These are phyloP conservation scores for Bombus breviceps DNA, from an alignment of 1,140 invertebrate genomes.

Conservation along the genomic window DNA sequence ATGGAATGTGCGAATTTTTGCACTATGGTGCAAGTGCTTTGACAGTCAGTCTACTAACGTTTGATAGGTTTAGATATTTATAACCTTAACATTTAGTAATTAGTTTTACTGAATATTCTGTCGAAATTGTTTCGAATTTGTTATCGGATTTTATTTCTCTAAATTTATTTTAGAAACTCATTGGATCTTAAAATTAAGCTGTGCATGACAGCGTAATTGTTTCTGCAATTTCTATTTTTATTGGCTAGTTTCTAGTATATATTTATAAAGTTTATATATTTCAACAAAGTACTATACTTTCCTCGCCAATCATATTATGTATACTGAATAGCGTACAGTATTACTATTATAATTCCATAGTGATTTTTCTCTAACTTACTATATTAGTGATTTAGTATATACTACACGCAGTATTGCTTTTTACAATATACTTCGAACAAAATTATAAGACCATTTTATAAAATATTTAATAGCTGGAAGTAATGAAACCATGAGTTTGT, in stretches of 20 bases:
- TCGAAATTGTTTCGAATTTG: neutral
- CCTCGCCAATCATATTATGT: neutral
- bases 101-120: neutral
- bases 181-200: neutral
- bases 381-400: neutral
- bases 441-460: neutral
- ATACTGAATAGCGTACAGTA: neutral
- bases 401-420: neutral
- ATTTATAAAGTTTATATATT: neutral
- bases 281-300: neutral
- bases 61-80: neutral
- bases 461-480: neutral
- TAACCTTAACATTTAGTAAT: neutral
- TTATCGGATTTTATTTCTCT: neutral
- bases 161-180: conserved; percentile 1
- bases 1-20: neutral
- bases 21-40: neutral
- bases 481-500: no score
- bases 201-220: neutral
- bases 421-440: neutral
- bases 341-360: neutral
- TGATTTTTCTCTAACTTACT: neutral
- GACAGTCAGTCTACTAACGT: neutral
- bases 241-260: neutral
- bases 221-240: neutral